These are phyloP conservation scores for Sternarchorhynchus goeldii DNA, from an alignment of 2,797 vertebrate genomes.

Conservation along the genomic window DNA sequence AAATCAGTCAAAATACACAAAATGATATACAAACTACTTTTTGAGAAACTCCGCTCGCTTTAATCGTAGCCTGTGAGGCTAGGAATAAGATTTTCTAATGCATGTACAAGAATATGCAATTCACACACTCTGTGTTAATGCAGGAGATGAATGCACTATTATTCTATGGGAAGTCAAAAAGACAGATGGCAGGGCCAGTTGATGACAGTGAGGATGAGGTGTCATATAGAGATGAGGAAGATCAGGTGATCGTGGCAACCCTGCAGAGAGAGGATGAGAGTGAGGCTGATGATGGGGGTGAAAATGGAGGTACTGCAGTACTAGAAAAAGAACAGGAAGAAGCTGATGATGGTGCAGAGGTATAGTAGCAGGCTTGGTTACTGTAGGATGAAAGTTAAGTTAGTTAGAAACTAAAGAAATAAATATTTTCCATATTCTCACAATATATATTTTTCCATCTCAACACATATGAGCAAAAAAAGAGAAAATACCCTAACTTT, in stretches of 20 bases:
- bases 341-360: background rate
- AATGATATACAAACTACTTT: no score
- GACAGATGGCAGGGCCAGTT: background rate
- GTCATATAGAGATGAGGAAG: background rate
- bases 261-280: background rate
- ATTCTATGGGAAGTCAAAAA: no score
- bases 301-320: background rate
- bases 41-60: no score
- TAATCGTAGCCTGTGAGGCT: no score
- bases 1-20: no score
- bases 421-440: background rate
- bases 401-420: background rate
- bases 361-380: background rate
- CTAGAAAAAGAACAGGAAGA: background rate
- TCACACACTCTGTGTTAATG: no score
- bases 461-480: background rate
- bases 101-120: no score
- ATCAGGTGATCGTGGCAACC: background rate
- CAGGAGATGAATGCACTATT: no score
- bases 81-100: no score
- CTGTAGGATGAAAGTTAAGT: background rate
- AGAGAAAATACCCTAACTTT: no score
- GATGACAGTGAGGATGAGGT: constrained; percentile 16
- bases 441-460: background rate
- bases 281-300: no score